These are phyloP conservation scores for Chorisops tibialis DNA, from an alignment of 2,888 invertebrate species.

Conservation along the genomic window DNA sequence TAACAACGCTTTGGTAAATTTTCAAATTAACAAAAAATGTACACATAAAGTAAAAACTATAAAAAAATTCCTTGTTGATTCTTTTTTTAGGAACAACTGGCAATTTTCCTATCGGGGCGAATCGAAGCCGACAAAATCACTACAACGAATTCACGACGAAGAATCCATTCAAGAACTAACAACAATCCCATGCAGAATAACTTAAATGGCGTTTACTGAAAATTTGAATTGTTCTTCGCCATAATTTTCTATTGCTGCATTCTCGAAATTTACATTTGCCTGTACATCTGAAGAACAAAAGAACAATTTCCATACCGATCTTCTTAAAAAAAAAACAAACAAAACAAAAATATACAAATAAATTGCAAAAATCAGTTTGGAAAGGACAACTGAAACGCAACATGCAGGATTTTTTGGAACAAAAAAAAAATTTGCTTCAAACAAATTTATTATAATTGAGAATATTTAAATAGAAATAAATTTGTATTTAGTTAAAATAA, in stretches of 20 bases:
- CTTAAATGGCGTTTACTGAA: constrained; percentile 52
- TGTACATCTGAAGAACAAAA: constrained; percentile 7
- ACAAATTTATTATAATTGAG: too few relatives aligned
- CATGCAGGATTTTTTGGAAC: too few relatives aligned
- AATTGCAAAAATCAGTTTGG: too few relatives aligned
- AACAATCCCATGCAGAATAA: constrained; percentile 47
- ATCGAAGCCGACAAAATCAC: constrained; percentile 61
- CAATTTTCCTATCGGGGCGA: constrained; percentile 64
- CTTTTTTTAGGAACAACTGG: constrained; percentile 58
- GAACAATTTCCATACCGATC: too few relatives aligned
- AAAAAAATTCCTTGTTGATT: constrained; percentile 4
- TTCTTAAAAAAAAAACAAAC: too few relatives aligned
- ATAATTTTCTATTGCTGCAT: constrained; percentile 26
- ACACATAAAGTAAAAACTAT: constrained; percentile 35
- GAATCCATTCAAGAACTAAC: constrained; percentile 43
- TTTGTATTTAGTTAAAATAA: too few relatives aligned
- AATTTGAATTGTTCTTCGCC: constrained; percentile 26
- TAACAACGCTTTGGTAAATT: constrained; percentile 32
- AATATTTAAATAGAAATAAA: too few relatives aligned
- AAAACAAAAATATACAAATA: too few relatives aligned
- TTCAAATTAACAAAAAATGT: not conserved
- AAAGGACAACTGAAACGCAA: too few relatives aligned
- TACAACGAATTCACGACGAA: constrained; percentile 50
- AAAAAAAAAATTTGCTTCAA: too few relatives aligned
- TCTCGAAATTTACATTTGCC: constrained; percentile 20